Evolutionary conservation across 2,888 invertebrate genomes (phyloP), one percentile per base, ranked within the genome.

Genomic region (Hirtodrosophila cameraria): DNA sequence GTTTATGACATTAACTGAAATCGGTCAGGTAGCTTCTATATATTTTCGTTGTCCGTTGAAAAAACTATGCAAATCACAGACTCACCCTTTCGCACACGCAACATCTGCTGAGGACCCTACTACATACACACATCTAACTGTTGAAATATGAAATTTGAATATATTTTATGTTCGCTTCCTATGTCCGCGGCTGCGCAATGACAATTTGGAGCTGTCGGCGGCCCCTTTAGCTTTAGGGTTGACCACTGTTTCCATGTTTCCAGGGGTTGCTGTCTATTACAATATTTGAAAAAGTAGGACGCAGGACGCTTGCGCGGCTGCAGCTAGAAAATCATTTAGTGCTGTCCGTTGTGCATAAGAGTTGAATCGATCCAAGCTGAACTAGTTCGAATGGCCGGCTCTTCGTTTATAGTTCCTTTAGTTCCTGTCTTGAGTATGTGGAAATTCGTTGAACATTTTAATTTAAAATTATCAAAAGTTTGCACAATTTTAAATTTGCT

Each of bases 171-270:
- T 46, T 41, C 11, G 31, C 33, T 35, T 52, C 58, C 35, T 20
- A 2, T 23, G n/a, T n/a, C n/a, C n/a, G 25, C 15, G 30, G 20
- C 28, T 43, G 31, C 46, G 31, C 11, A 33, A 43, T 36, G 61
- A 70, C 59, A 59, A 42, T 43, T 66, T 70, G 74, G 73, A 62
- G 71, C 73, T 41, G 61, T 16, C 46, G 36, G 48, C 54, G 54
- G 53, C 65, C 55, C 53, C 43, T 45, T 60, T 52, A 57, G 61
- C 61, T 53, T 53, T 58, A 72, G 71, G 63, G 63, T 70, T 79
- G 76, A 59, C 61, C 65, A 45, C 30, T 70, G 50, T 52, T 48
- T 36, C 30, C n/a, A n/a, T n/a, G n/a, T n/a, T n/a, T 38, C 35
- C 12, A 59, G 31, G 75, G 74, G 74, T 74, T 76, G 69, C 25